phyloP scores from a whole-genome alignment of 53 echinoderm and acorn worm genomes.

The Arbacia lixula region DNA sequence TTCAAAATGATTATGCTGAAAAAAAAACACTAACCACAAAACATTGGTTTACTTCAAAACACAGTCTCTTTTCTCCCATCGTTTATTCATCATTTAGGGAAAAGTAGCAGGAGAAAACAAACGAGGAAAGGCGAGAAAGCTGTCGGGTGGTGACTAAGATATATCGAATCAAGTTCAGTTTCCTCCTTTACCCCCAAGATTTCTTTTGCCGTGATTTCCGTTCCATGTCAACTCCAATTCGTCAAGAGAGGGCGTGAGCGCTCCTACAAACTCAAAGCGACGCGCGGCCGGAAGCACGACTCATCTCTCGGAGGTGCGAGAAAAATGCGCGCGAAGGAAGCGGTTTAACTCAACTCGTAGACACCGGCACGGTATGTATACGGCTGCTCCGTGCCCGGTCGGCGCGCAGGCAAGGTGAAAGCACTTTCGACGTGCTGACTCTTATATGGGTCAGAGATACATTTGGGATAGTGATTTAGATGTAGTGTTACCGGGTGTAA shows the following conservation, averaged over 20 bases:
- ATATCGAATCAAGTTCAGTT: constrained; percentile 20
- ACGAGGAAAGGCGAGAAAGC: background rate
- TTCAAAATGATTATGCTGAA: no score
- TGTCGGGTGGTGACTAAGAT: constrained; percentile 20
- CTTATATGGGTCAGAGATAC: constrained; percentile 27
- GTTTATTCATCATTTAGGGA: no score
- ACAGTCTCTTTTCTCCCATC: no score
- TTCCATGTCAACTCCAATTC: constrained; percentile 33
- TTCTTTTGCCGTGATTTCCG: constrained; percentile 16
- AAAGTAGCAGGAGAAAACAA: background rate
- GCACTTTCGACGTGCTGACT: constrained; percentile 27
- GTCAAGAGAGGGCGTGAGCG: constrained; percentile 54
- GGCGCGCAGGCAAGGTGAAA: constrained; percentile 11
- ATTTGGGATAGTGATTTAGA: constrained; percentile 41
- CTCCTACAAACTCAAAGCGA: constrained; percentile 25
- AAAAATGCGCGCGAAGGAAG: constrained; percentile 12
- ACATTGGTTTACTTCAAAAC: no score
- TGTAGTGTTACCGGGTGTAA: constrained; percentile 31
- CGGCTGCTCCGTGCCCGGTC: background rate
- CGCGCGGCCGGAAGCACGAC: constrained; percentile 21
- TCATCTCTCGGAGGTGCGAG: constrained; percentile 35
- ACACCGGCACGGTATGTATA: background rate
- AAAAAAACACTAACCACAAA: no score
- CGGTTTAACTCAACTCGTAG: constrained; percentile 6
- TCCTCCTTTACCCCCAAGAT: constrained; percentile 11